phyloP scores from a whole-genome alignment of 2,797 vertebrate species.

The Glossophaga mutica region DNA sequence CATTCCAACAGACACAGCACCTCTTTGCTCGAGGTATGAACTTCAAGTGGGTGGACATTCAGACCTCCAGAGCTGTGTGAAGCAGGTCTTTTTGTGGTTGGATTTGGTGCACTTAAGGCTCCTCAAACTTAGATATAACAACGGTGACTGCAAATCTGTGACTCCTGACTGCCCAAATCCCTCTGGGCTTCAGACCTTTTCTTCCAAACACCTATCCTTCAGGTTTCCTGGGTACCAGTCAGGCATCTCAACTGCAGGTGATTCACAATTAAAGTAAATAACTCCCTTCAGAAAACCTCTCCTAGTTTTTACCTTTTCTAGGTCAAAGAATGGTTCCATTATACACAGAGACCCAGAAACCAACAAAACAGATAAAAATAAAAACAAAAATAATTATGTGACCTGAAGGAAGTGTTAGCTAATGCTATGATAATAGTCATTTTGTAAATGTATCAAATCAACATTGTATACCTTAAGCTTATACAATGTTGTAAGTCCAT shows the following conservation, averaged over 20 bases:
- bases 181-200: not conserved
- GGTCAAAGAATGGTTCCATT: not conserved
- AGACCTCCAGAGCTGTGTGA: not conserved
- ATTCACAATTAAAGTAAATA: not conserved
- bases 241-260: not conserved
- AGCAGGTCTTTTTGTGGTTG: not conserved
- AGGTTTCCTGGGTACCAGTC: not conserved
- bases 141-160: not conserved
- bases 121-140: not conserved
- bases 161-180: not conserved
- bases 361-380: not conserved
- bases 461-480: not conserved
- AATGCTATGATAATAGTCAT: not conserved
- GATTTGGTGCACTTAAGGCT: not conserved
- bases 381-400: not conserved
- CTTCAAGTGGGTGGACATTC: not conserved
- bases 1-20: not conserved
- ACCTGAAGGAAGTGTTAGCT: not conserved
- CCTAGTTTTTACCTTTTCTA: not conserved
- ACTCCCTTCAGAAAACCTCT: not conserved
- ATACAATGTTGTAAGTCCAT: not conserved
- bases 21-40: not conserved
- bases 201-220: not conserved
- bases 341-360: not conserved
- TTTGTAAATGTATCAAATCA: not conserved